A percentile compares a stretch with the other conserved stretches of the same genome.
phyloP scores from a whole-genome alignment of 2,113 vertebrate species.

The Phycodurus eques region DNA sequence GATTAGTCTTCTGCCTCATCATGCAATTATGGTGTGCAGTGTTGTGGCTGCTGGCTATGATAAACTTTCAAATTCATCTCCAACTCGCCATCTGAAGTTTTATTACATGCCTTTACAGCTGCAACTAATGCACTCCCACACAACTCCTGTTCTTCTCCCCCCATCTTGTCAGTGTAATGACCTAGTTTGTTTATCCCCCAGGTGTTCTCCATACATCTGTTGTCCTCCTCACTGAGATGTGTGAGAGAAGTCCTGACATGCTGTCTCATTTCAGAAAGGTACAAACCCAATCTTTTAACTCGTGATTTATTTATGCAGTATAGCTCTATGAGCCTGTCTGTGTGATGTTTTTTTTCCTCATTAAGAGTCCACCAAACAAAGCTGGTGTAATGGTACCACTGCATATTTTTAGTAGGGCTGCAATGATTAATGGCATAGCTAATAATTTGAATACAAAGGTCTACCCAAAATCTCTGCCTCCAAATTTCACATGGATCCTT shows the following conservation, averaged over 20 bases:
- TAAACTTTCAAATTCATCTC: background rate
- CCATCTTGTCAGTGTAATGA: background rate
- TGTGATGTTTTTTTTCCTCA: background rate
- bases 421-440: background rate
- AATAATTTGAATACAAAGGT: too few relatives aligned
- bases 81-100: background rate
- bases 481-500: background rate
- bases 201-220: constrained; percentile 98
- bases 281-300: constrained; percentile 33
- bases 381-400: background rate
- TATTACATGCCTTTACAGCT: background rate
- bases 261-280: constrained; percentile 98
- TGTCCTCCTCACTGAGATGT: constrained; percentile 99
- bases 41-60: background rate
- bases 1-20: background rate
- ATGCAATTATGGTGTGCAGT: background rate
- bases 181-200: constrained; percentile 45
- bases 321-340: background rate
- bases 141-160: background rate
- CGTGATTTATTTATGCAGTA: background rate
- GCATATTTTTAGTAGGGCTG: background rate
- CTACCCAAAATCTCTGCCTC: too few relatives aligned
- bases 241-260: constrained; percentile 98
- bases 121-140: background rate
- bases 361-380: background rate